phyloP scores from a whole-genome alignment of 30 jellyfish, hydroid and myxozoan species.

The Hydractinia echinata region DNA sequence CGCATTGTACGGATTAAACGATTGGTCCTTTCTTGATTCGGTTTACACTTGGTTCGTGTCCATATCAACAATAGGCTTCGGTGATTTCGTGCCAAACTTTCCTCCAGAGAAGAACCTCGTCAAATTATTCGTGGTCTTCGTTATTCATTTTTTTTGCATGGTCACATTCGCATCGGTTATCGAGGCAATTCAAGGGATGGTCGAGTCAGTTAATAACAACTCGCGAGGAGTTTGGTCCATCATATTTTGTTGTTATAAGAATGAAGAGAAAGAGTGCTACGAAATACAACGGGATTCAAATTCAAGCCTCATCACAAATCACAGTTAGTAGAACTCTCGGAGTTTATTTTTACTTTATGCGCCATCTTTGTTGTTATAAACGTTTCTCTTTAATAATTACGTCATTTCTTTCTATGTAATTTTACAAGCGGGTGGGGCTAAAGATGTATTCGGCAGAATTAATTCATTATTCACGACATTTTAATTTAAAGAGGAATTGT shows the following conservation, averaged over 20 bases:
- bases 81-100: constrained; percentile 2
- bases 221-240: not conserved
- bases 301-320: not conserved
- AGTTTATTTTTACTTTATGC: no score
- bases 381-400: no score
- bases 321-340: no score
- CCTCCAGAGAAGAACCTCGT: not conserved
- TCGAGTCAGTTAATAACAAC: constrained; percentile 1
- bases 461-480: no score
- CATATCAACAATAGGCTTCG: constrained; percentile 17
- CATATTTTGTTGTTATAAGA: constrained; percentile 14
- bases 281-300: not conserved
- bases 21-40: not conserved
- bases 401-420: no score
- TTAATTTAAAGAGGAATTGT: no score
- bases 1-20: not conserved
- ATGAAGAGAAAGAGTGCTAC: not conserved
- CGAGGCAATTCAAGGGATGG: constrained; percentile 4
- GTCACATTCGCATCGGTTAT: constrained; percentile 7
- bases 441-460: no score
- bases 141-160: not conserved
- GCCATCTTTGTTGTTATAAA: no score
- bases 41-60: constrained; percentile 20
- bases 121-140: not conserved
- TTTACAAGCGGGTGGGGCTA: no score